These are phyloP conservation scores for Simalia tracyae DNA, from an alignment of 2,797 vertebrate genomes.

Conservation along the genomic window DNA sequence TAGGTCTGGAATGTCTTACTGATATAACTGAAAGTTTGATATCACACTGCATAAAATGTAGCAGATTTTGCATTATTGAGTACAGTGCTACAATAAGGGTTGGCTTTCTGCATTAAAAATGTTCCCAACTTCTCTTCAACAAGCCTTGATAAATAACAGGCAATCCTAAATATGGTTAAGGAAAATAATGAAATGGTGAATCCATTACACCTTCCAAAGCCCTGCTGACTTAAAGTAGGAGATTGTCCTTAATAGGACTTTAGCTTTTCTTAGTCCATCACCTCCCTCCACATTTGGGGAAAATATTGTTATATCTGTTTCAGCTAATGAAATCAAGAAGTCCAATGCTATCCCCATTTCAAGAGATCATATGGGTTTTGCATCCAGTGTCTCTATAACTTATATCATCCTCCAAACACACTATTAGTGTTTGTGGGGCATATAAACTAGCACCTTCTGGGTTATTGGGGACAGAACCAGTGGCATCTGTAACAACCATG, in stretches of 20 bases:
- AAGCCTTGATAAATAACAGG: not conserved
- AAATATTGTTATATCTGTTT: not conserved
- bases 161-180: not conserved
- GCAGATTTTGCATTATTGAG: not conserved
- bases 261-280: not conserved
- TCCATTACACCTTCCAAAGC: not conserved
- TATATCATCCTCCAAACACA: not conserved
- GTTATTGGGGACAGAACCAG: not conserved
- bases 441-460: not conserved
- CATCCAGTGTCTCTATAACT: not conserved
- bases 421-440: not conserved
- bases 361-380: not conserved
- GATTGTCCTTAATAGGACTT: not conserved
- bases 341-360: not conserved
- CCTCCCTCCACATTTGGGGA: not conserved
- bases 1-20: not conserved
- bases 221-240: not conserved
- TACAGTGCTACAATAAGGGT: too few species aligned
- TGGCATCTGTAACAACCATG: not conserved
- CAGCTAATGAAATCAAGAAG: not conserved
- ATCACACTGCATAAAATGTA: not conserved
- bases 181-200: not conserved
- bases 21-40: not conserved
- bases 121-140: not conserved
- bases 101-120: not conserved